Evolutionary conservation across 2,888 invertebrate species (phyloP), one percentile per base, ranked within the genome.

Genomic region (Neoascia interrupta): DNA sequence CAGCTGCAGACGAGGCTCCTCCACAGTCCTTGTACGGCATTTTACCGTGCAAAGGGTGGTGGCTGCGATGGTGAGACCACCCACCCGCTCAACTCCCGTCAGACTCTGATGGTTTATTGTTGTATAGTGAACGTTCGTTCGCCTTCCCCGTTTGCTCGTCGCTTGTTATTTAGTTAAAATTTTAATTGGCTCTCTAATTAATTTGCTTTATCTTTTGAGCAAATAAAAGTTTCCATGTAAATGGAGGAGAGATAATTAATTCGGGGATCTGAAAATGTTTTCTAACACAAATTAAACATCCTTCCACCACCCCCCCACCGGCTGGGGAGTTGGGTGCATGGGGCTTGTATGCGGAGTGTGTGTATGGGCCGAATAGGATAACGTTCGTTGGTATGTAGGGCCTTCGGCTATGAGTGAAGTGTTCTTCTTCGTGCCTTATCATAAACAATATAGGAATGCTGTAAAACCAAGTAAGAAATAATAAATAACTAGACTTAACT

Each of bases 101-200:
- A 39, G 23, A 26, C 16, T 68, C 54, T 47, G 49, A 54, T 61
- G 74, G 61, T 61, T 74, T 74, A 73, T 73, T 73, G 66, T 73
- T 66, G 66, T 73, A 26, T 26, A 73, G 58, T 66, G 68, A 61
- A 61, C 36, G 54, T 43, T 68, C 61, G 39, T 49, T 61, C 61
- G 53, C 61, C 60, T 6, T 45, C 13, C 45, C 63, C 43, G 51
- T 28, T 13, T 11, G 60, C 34, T 53, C 60, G 70, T 63, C 81
- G 68, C 82, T 83, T 82, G 82, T 83, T 83, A 82, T 83, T 83
- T 83, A 83, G 83, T 83, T 82, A 82, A 83, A 83, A 83, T 83
- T 83, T 83, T 83, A 83, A 83, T 83, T 83, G 83, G 83, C 83
- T 83, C 83, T 82, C 83, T 83, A 83, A 83, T 83, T 83, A 83